Base-by-base conservation (phyloP, 2,797 vertebrate genomes). In the Oreochromis grahami region DNA sequence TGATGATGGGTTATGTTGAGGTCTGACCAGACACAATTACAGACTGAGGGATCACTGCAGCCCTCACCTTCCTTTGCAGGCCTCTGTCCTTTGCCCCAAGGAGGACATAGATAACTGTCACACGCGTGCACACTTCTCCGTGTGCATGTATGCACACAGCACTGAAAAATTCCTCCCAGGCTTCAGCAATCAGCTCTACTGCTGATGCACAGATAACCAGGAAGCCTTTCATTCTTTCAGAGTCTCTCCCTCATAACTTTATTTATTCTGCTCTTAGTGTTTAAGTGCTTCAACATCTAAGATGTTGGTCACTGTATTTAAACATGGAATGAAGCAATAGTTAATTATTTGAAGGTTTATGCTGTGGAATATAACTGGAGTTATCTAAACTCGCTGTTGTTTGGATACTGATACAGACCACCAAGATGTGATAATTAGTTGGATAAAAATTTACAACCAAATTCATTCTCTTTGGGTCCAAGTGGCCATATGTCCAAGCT, bases 181-280 rank as follows among this genome's bases (percentile, higher is more conserved):
- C 65, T 7, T 79, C 79, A 52, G 77, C 83, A 77, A 14, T 56
- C 77, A 51, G 76, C 77, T 78, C 4, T 48, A 52, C 56, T 81
- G 48, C 72, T 43, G 86, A 86, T 88, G 70, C 84, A 5, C 77
- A 45, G 84, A 91, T 84, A 81, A 87, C 74, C 34, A 4, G 11
- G 32, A 78, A 9, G 19, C 10, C 53, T 78, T 83, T 88, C 12
- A 5, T 77, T 83, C 80, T 26, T 34, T 56, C 80, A 45, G 50
- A 76, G 55, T 52, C 13, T 72, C 36, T 78, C 19, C 21, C 7
- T 29, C 21, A 4, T 60, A 13, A 15, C 79, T 15, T 26, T n/a
- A 43, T 65, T 78, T 50, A 36, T 13, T 63, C 70, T 4, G 65
- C 45, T 17, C 68, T 55, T 11, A 0, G 50, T 58, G 21, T 78